A percentile compares a stretch with the other conserved stretches of the same genome.
phyloP scores from a whole-genome alignment of 1,140 invertebrate genomes.

The Periplaneta americana region DNA sequence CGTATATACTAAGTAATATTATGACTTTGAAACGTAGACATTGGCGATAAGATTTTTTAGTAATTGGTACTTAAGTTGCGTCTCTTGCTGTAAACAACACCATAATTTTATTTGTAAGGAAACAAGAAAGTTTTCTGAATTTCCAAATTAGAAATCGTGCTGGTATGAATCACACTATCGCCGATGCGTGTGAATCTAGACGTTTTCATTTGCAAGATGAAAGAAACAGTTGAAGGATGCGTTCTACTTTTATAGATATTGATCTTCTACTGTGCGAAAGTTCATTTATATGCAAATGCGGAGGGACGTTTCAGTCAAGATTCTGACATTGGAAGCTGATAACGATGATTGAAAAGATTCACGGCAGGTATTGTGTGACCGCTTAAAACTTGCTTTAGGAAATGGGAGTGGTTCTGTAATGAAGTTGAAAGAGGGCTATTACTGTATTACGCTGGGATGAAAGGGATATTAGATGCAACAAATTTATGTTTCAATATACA shows the following conservation, averaged over 20 bases:
- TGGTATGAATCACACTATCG: too few relatives aligned
- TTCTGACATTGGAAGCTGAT: not conserved
- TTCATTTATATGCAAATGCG: not conserved
- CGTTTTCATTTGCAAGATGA: not conserved
- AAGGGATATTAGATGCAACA: not conserved
- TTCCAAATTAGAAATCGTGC: too few relatives aligned
- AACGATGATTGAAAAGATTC: not conserved
- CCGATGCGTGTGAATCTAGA: not conserved
- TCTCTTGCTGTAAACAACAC: too few relatives aligned
- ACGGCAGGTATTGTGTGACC: not conserved
- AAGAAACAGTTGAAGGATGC: not conserved
- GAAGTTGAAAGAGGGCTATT: not conserved
- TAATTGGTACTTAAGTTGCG: too few relatives aligned
- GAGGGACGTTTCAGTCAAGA: not conserved
- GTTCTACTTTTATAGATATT: not conserved
- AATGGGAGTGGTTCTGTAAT: not conserved
- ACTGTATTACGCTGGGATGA: not conserved
- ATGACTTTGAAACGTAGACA: too few relatives aligned
- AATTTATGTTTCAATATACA: not conserved
- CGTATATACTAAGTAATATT: too few relatives aligned
- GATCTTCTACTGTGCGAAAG: not conserved
- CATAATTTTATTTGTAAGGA: too few relatives aligned
- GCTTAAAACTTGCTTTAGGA: too few relatives aligned
- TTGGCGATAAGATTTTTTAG: too few relatives aligned
- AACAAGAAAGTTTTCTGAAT: too few relatives aligned